These are phyloP conservation scores for Lagopus leucura DNA, from an alignment of 2,113 vertebrate species.

Conservation along the genomic window DNA sequence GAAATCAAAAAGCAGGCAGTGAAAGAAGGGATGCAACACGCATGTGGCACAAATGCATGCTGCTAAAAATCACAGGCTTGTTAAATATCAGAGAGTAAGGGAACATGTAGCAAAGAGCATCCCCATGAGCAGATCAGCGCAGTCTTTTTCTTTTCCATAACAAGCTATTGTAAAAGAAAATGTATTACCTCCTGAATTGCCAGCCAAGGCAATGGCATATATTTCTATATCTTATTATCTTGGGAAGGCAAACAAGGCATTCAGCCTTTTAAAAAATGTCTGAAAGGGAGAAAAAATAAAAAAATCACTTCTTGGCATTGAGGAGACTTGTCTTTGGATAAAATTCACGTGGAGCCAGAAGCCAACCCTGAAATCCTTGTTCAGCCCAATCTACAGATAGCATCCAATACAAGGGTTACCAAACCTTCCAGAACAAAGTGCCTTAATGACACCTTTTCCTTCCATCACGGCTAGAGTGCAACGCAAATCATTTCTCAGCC, in stretches of 20 bases:
- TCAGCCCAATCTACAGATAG: slow-evolving; percentile 10
- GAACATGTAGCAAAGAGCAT: neutral
- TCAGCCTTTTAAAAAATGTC: slow-evolving; percentile 19
- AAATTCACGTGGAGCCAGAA: neutral
- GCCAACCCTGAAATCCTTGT: slow-evolving; percentile 17
- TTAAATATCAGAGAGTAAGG: neutral
- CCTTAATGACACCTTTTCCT: neutral
- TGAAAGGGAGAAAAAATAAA: neutral
- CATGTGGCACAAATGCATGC: neutral
- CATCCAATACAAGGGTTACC: slow-evolving; percentile 50
- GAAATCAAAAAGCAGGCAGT: neutral
- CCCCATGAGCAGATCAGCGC: neutral
- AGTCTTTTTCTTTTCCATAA: neutral
- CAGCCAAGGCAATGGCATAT: neutral
- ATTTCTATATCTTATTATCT: neutral
- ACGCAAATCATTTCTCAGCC: neutral
- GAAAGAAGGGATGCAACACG: neutral
- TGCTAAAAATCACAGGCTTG: neutral
- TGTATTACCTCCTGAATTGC: neutral
- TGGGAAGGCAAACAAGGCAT: slow-evolving; percentile 3
- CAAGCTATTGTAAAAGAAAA: slow-evolving; percentile 1
- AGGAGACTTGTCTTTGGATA: slow-evolving; percentile 28
- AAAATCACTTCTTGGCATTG: neutral
- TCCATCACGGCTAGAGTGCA: neutral
- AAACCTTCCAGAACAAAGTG: neutral